Base-by-base conservation (phyloP, 2,797 vertebrate species). In the Pyrocephalus nanus region DNA sequence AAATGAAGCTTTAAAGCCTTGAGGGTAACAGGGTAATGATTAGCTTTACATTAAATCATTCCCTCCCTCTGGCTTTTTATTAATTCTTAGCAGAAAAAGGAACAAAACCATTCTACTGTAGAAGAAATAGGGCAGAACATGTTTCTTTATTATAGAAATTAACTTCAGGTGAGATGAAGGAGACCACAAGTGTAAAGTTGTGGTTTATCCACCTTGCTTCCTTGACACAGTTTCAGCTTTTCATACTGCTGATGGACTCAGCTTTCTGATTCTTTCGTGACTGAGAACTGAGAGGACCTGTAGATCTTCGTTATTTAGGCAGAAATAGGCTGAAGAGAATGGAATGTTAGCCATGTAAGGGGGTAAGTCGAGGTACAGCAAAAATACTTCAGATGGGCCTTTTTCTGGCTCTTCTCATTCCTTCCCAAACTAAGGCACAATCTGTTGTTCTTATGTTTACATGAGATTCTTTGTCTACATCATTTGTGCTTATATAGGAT, bases 381-480 rank as follows among this genome's bases (percentile, higher is more conserved):
- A 69, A 45, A 84, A 65, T 88, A 86, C 32, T 76, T 85, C 66
- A 32, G 72, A 58, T 0, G 25, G 76, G 71, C 86, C 66, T 93
- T 90, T 91, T 89, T 90, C 64, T 94, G 66, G 22, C 95, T 96
- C 81, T 74, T 92, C 50, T 76, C 77, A 55, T 21, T 96, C 62
- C 55, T 92, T 90, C 62, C 76, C 83, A 87, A 90, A 81, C 73
- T 67, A 90, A 94, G 95, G 74, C 36, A 32, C 79, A 85, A 66
- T 75, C 71, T 91, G 43, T 96, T 86, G 45, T 93, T 93, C 45
- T 94, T 84, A 70, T 62, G 96, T 96, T 97, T 93, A 90, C 70
- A 32, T 75, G 54, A 79, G 20, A 65, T 96, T 95, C 53, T 95
- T 84, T 90, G 70, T 94, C 70, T 96, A 40, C 20, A 4, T 94